phyloP scores from a whole-genome alignment of 2,797 vertebrate species.

The Chloroceryle amazona region DNA sequence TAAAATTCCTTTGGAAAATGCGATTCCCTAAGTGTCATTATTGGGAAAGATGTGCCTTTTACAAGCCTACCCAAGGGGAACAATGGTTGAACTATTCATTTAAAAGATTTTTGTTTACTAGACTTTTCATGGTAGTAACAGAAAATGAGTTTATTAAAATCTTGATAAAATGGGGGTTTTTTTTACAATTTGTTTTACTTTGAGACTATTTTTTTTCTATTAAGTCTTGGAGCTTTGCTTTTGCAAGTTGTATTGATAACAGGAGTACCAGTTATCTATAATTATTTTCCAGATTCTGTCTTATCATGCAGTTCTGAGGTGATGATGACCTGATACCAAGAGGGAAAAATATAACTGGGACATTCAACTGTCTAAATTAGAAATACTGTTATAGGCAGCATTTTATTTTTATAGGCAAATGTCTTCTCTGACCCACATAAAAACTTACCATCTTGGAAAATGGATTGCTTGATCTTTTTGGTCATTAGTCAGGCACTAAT shows the following conservation, averaged over 20 bases:
- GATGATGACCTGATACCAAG: not conserved
- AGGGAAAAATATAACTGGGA: not conserved
- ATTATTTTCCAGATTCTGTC: not conserved
- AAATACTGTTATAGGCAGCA: not conserved
- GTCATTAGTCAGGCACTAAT: not conserved
- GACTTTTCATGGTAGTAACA: not conserved
- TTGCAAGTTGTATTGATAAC: not conserved
- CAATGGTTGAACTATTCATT: not conserved
- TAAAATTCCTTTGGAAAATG: not conserved
- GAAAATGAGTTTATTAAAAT: not conserved
- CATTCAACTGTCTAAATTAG: not conserved
- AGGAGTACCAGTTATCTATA: not conserved
- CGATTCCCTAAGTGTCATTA: not conserved
- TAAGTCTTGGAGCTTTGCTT: not conserved
- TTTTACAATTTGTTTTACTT: no score
- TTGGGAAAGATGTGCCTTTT: not conserved
- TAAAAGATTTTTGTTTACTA: not conserved
- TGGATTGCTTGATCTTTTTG: not conserved
- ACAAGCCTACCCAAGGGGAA: not conserved
- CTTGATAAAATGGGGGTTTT: not conserved
- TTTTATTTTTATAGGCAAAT: not conserved
- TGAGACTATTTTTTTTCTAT: no score
- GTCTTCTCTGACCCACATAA: not conserved
- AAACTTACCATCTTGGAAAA: rapidly evolving
- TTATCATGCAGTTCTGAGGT: not conserved